Conservation (phyloP, 2,888 invertebrate species). For the Parnassius smintheus region DNA sequence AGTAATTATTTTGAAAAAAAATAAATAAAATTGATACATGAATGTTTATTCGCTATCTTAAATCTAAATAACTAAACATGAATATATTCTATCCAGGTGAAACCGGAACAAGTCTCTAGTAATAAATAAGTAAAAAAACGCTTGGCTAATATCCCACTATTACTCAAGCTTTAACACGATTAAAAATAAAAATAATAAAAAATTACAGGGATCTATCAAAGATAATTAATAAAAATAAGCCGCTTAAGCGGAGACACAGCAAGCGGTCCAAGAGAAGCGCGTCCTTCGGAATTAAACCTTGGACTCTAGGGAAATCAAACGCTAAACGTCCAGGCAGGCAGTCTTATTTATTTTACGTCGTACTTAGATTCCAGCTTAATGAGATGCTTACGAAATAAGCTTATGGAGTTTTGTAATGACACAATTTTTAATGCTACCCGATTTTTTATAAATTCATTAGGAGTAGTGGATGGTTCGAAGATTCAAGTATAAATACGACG, state of each 20-base stretch:
- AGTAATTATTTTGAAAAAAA: too few species aligned
- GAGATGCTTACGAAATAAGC: slow-evolving; percentile 21
- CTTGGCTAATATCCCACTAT: too few species aligned
- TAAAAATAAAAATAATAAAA: slow-evolving; percentile 11
- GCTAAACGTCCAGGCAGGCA: slow-evolving; percentile 7
- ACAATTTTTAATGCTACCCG: slow-evolving; percentile 2
- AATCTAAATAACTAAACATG: too few species aligned
- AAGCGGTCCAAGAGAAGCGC: slow-evolving; percentile 14
- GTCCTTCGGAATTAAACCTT: slow-evolving; percentile 14
- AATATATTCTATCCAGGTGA: too few species aligned
- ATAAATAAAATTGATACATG: too few species aligned
- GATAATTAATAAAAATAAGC: slow-evolving; percentile 25
- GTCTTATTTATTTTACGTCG: slow-evolving; percentile 14
- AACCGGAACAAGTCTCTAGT: too few species aligned
- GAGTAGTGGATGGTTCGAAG: too few species aligned
- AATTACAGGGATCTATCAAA: background rate
- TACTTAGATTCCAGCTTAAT: slow-evolving; percentile 10
- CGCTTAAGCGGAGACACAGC: slow-evolving; percentile 15
- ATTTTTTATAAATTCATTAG: too few species aligned
- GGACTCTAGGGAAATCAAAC: slow-evolving; percentile 19
- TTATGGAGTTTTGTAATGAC: slow-evolving; percentile 9
- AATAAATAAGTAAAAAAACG: too few species aligned
- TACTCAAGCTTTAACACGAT: too few species aligned
- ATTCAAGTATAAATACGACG: too few species aligned
- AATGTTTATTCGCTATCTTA: too few species aligned